phyloP scores from a whole-genome alignment of 2,888 invertebrate genomes.

The Ptilodon capucinus region DNA sequence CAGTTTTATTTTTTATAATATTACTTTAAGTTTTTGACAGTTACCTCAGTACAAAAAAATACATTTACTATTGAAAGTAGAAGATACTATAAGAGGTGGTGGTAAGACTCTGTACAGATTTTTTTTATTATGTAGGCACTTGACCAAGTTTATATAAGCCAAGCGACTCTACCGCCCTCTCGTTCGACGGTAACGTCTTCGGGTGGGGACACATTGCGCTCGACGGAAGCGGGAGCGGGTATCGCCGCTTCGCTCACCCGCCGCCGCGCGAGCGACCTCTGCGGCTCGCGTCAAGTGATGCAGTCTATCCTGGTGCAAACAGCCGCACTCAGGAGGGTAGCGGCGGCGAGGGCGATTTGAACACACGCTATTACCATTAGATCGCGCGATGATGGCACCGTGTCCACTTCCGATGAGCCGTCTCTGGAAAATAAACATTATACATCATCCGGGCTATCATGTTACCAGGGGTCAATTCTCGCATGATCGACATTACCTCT shows the following conservation, averaged over 20 bases:
- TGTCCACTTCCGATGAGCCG: conserved; percentile 65
- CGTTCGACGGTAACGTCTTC: conserved; percentile 51
- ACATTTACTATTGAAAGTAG: too few species aligned
- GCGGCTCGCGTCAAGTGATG: conserved; percentile 70
- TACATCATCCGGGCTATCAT: too few species aligned
- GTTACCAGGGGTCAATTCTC: too few species aligned
- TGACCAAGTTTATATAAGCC: conserved; percentile 76
- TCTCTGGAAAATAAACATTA: conserved; percentile 52
- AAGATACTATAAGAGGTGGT: too few species aligned
- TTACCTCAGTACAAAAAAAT: too few species aligned
- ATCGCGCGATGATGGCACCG: conserved; percentile 65
- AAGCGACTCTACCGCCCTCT: conserved; percentile 81
- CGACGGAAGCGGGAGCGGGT: conserved; percentile 49
- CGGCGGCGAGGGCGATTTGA: conserved; percentile 73
- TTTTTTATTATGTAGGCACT: too few species aligned
- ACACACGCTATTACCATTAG: conserved; percentile 75
- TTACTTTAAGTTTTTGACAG: too few species aligned
- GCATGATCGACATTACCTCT: too few species aligned
- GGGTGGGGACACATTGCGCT: conserved; percentile 46
- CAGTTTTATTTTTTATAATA: too few species aligned
- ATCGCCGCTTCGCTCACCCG: conserved; percentile 65
- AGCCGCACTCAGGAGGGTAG: conserved; percentile 78
- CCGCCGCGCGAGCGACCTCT: conserved; percentile 64
- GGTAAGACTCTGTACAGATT: too few species aligned
- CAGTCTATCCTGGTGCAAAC: conserved; percentile 81